Percentiles rank a stretch among this genome's conserved stretches.
Conservation (phyloP, 2,888 invertebrate species). For the Andrena hattorfiana region DNA sequence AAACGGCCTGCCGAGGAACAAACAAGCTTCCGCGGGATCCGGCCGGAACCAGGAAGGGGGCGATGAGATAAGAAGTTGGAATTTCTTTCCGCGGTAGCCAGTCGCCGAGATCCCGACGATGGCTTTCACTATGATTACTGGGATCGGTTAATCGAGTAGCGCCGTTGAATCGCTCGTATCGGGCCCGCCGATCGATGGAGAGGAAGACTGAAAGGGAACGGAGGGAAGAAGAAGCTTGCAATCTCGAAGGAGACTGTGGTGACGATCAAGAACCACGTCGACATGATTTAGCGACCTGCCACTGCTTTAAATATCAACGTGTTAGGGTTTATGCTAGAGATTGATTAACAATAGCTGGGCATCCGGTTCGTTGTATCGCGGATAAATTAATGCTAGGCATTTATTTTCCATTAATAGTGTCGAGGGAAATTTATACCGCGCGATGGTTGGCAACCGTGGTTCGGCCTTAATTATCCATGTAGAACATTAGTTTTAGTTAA, state of each 20-base stretch:
- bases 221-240: background rate
- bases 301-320: too few species aligned
- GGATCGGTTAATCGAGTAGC: conserved; percentile 57
- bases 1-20: conserved; percentile 46
- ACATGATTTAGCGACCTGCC: background rate
- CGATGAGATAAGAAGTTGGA: conserved; percentile 57
- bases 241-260: background rate
- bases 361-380: too few species aligned
- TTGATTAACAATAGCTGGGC: too few species aligned
- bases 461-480: background rate
- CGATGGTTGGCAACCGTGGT: background rate
- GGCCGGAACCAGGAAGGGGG: background rate
- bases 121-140: conserved; percentile 66
- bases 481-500: too few species aligned
- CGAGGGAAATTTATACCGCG: background rate
- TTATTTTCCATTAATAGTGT: conserved; percentile 4
- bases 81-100: conserved; percentile 42
- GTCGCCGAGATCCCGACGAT: conserved; percentile 56
- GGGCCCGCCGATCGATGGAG: conserved; percentile 45
- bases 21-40: conserved; percentile 50
- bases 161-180: conserved; percentile 61
- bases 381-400: too few species aligned
- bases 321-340: too few species aligned
- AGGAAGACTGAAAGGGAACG: conserved; percentile 8
- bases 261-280: conserved; percentile 17